Evolutionary conservation across 2,888 invertebrate genomes (phyloP), one percentile per base, ranked within the genome.

Genomic region (Caenorhabditis zanzibari): DNA sequence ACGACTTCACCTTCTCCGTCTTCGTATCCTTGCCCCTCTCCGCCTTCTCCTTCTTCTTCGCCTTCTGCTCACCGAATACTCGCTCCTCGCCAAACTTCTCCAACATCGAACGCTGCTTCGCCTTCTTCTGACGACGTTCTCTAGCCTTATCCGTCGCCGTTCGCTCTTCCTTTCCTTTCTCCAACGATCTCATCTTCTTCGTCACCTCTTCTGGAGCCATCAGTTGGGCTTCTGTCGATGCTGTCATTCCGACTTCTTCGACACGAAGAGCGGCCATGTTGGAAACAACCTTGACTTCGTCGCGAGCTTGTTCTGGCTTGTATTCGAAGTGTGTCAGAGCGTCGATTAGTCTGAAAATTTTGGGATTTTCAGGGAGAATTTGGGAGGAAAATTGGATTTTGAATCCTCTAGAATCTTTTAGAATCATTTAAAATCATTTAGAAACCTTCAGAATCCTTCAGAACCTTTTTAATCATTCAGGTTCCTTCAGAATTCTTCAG

Each of bases 221-320:
- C 14, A 90, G 84, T 19, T 89, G 89, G 2, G 86, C 86, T 35
- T 88, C 90, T 5, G 88, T 86, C 5, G 90, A 86, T n/a, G 95
- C 95, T 7, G 96, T 94, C 0, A 98, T 98, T 0, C 97, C 96
- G 9, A 97, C 97, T 93, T 99, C 98, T 93, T 99, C 99, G 95
- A 97, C 96, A 38, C 94, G 95, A 66, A 98, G 95, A 0, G 97
- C 96, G 1, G 98, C 96, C 84, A 96, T 94, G 92, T 99, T 98
- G 81, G 95, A 96, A 6, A 98, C 94, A 81, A 99, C 95, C 93
- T 96, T 96, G 1, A 97, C 94, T 91, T 98, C 98, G 0, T 97
- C 96, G 59, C 63, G 68, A 3, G 82, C 73, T 44, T 79, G 59
- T 6, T 86, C 85, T 14, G 98, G 98, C 58, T 97, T 97, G 91